Conservation (phyloP, 2,113 vertebrate species). For the Osmerus mordax region DNA sequence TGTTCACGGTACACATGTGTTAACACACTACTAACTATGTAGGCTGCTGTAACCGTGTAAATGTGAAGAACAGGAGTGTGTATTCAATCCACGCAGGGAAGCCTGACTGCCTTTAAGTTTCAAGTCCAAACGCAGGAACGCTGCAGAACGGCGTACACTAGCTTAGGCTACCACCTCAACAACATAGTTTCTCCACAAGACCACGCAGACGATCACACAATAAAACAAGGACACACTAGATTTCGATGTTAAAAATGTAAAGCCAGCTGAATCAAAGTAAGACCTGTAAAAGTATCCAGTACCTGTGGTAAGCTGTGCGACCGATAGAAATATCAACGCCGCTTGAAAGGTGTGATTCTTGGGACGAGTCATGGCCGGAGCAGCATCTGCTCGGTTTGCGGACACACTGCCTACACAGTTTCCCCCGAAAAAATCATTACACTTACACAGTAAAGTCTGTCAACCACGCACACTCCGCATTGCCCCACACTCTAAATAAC, state of each 20-base stretch:
- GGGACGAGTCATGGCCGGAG: slow-evolving; percentile 63
- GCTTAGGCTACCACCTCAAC: not conserved
- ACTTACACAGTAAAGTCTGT: slow-evolving; percentile 27
- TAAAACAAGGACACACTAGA: no score
- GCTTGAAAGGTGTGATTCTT: slow-evolving; percentile 56
- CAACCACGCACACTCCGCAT: slow-evolving; percentile 23
- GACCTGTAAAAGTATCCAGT: slow-evolving; percentile 25
- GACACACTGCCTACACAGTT: slow-evolving; percentile 31
- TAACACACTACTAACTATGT: not conserved
- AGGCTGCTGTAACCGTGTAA: not conserved
- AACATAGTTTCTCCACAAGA: not conserved
- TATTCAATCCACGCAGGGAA: no score
- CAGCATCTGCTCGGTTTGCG: slow-evolving; percentile 55
- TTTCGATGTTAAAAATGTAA: not conserved
- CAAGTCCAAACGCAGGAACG: not conserved
- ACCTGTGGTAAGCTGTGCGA: slow-evolving; percentile 70
- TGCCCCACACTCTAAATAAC: slow-evolving; percentile 37
- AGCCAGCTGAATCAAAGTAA: not conserved
- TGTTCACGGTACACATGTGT: slow-evolving; percentile 15
- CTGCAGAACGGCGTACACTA: not conserved
- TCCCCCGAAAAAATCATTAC: slow-evolving; percentile 18
- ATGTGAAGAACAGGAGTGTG: not conserved
- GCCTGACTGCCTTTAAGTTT: not conserved
- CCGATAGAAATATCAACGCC: slow-evolving; percentile 64
- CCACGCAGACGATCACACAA: no score